Conservation (phyloP, 1,140 invertebrate genomes). For the Lamellibrachia luymesi region DNA sequence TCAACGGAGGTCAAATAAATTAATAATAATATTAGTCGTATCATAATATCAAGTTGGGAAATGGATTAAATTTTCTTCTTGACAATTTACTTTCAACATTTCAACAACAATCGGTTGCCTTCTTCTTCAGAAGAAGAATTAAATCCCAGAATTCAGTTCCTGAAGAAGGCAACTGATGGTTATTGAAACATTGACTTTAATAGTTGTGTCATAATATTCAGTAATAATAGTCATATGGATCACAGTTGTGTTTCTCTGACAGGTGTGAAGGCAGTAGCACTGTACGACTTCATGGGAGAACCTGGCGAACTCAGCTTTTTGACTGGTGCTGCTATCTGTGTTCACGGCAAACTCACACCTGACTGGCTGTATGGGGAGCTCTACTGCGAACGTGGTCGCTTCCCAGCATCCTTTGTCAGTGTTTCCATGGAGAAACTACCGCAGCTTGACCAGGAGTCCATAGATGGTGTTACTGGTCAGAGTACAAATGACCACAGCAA, state of each 20-base stretch:
- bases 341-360: background rate
- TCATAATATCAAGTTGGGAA: too few species aligned
- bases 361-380: slow-evolving; percentile 80
- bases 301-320: background rate
- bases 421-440: background rate
- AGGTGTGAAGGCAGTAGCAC: background rate
- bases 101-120: too few species aligned
- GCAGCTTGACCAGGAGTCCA: background rate
- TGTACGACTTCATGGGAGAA: background rate
- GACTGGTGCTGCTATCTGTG: background rate
- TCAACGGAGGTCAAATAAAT: too few species aligned
- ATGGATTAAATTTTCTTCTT: too few species aligned
- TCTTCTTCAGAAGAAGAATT: too few species aligned
- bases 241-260: background rate
- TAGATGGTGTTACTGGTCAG: background rate
- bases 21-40: too few species aligned
- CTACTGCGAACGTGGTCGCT: slow-evolving; percentile 68
- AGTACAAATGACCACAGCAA: background rate
- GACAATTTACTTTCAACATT: too few species aligned
- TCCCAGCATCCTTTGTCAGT: slow-evolving; percentile 74
- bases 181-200: too few species aligned
- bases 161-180: too few species aligned
- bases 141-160: too few species aligned
- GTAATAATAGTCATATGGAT: too few species aligned
- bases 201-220: too few species aligned